phyloP scores from a whole-genome alignment of 2,113 vertebrate genomes.

The Rhizomys pruinosus region DNA sequence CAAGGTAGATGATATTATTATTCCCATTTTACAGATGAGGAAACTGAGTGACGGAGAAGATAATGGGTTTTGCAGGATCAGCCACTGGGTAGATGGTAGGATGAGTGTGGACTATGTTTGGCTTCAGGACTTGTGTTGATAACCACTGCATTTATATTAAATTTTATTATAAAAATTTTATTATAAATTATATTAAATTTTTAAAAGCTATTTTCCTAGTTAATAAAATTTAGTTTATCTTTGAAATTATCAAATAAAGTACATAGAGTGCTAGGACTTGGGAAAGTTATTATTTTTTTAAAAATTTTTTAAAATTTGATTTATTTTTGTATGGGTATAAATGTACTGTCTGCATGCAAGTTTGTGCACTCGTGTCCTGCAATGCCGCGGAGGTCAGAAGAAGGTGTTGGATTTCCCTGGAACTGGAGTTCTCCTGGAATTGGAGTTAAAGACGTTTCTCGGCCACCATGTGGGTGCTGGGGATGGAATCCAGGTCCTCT shows the following conservation, averaged over 20 bases:
- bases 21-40: not conserved
- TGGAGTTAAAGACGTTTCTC: too few relatives aligned
- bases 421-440: too few relatives aligned
- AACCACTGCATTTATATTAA: not conserved
- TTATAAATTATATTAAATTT: not conserved
- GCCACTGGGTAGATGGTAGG: not conserved
- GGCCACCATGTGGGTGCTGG: too few relatives aligned
- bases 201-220: not conserved
- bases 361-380: too few relatives aligned
- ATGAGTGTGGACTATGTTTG: not conserved
- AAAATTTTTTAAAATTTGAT: too few relatives aligned
- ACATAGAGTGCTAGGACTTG: not conserved
- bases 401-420: too few relatives aligned
- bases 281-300: not conserved
- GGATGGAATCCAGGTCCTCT: too few relatives aligned
- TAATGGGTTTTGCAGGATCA: not conserved
- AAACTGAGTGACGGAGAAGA: not conserved
- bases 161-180: too few relatives aligned
- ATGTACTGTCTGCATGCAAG: too few relatives aligned
- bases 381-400: too few relatives aligned
- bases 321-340: too few relatives aligned
- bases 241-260: conserved; percentile 5
- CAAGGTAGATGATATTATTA: not conserved
- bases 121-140: not conserved
- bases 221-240: conserved; percentile 19